These are phyloP conservation scores for Trichomalopsis sarcophagae DNA, from an alignment of 1,140 invertebrate species.

Conservation along the genomic window DNA sequence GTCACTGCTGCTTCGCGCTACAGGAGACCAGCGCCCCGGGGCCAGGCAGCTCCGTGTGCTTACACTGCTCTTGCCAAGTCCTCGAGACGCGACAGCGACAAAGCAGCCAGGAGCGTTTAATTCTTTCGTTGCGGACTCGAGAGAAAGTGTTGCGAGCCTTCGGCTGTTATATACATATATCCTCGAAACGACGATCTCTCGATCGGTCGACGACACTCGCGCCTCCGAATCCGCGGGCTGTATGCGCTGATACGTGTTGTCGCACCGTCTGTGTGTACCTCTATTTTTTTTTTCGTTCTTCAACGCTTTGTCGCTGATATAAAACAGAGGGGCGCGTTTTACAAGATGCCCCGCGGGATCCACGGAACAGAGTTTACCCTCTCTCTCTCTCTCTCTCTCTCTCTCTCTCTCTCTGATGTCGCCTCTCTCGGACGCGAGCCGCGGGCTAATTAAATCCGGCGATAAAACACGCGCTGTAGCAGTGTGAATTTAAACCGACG, in stretches of 20 bases:
- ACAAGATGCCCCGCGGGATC: not conserved
- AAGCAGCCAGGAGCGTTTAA: not conserved
- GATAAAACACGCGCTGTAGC: not conserved
- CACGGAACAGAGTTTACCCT: too few relatives aligned
- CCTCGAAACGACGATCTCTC: not conserved
- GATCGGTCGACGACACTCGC: not conserved
- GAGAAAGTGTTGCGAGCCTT: too few relatives aligned
- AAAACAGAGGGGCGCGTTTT: not conserved
- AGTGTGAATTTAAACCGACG: too few relatives aligned
- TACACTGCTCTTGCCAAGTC: constrained; percentile 2
- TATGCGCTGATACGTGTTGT: not conserved
- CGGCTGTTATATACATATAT: too few relatives aligned
- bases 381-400: too few relatives aligned
- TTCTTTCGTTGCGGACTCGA: not conserved
- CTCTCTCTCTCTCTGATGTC: not conserved
- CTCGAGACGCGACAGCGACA: not conserved
- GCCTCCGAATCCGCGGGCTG: too few relatives aligned
- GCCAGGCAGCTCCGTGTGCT: not conserved
- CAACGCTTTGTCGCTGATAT: too few relatives aligned
- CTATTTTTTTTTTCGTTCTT: not conserved
- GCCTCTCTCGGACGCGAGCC: not conserved
- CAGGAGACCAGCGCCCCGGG: not conserved
- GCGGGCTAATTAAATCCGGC: not conserved
- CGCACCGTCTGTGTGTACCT: not conserved
- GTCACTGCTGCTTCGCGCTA: not conserved